Evolutionary conservation across 2,113 vertebrate genomes (phyloP), one percentile per base, ranked within the genome.

Genomic region (Poeciliopsis retropinna): DNA sequence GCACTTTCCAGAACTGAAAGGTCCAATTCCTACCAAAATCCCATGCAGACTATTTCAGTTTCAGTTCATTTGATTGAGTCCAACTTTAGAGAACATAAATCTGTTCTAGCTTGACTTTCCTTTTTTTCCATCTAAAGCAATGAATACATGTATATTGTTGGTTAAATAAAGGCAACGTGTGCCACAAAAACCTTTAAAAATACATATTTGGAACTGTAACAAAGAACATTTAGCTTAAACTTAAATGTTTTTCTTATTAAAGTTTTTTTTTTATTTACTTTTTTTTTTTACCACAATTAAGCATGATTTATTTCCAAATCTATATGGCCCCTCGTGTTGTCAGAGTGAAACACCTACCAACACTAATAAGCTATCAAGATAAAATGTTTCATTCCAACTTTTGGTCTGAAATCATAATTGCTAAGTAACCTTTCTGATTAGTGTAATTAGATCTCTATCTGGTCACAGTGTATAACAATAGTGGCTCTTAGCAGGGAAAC

Each of bases 401-500:
- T 79, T 30, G 74, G 47, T 34, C 25, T 67, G 1, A 17, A 72
- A 44, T 79, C n/a, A 27, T 54, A 15, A 74, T 87, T 80, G 69
- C 73, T 71, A 29, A 64, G 75, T 70, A 70, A 87, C 75, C 76
- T 79, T 72, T 77, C 67, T 60, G 65, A 39, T 84, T 70, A 73
- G 72, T 76, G 72, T 88, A 86, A 85, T 89, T 76, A 73, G 73
- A 51, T 84, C 34, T 82, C 68, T 83, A 73, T 84, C 75, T 80
- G 15, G 74, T 71, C 78, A 12, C 62, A 75, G 47, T 61, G 51
- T 70, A 81, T 47, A 72, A 65, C 63, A 70, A 60, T 62, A 60
- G 79, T 22, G 22, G 73, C 54, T 62, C 62, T 54, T 70, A 72
- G 80, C 81, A 39, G 81, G 25, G 19, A 79, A 81, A 76, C 60